Evolutionary conservation across 2,797 vertebrate genomes (phyloP).

Genomic region (Xenopus petersii): DNA sequence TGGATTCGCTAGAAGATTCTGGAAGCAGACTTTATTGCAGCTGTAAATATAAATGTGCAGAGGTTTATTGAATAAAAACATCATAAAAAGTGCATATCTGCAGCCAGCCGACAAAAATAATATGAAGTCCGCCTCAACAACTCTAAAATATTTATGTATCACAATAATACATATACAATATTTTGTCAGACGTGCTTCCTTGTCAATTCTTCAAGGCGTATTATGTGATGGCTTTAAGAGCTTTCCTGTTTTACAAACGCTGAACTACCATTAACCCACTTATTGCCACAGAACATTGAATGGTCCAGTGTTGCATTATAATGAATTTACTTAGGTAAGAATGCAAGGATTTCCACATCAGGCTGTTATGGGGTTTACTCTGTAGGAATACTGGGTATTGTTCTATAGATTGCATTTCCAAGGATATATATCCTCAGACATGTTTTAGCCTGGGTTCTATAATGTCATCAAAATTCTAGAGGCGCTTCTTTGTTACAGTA

Average conservation of each 20-base stretch:
- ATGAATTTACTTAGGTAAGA: too few species aligned
- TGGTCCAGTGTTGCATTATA: neutral
- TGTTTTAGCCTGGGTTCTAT: too few species aligned
- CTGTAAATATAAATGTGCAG: constrained; percentile 28
- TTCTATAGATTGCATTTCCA: too few species aligned
- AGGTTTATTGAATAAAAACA: constrained; percentile 52
- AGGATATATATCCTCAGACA: too few species aligned
- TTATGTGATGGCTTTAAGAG: constrained; percentile 51
- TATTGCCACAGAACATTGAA: too few species aligned
- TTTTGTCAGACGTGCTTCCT: constrained; percentile 54
- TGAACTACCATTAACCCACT: constrained; percentile 11
- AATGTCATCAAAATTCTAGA: too few species aligned
- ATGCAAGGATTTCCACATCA: too few species aligned
- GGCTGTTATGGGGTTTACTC: too few species aligned
- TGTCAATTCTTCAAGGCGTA: constrained; percentile 56
- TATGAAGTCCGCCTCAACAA: constrained; percentile 58
- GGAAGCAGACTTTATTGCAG: constrained; percentile 27
- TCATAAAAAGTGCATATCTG: constrained; percentile 56
- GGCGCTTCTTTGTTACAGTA: too few species aligned
- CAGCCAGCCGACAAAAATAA: constrained; percentile 43
- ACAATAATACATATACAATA: constrained; percentile 60
- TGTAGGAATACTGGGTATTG: too few species aligned
- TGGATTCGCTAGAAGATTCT: constrained; percentile 13
- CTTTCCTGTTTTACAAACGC: constrained; percentile 61
- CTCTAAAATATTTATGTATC: constrained; percentile 64